Evolutionary conservation across 2,113 vertebrate species (phyloP).

Genomic region (Thymallus thymallus): DNA sequence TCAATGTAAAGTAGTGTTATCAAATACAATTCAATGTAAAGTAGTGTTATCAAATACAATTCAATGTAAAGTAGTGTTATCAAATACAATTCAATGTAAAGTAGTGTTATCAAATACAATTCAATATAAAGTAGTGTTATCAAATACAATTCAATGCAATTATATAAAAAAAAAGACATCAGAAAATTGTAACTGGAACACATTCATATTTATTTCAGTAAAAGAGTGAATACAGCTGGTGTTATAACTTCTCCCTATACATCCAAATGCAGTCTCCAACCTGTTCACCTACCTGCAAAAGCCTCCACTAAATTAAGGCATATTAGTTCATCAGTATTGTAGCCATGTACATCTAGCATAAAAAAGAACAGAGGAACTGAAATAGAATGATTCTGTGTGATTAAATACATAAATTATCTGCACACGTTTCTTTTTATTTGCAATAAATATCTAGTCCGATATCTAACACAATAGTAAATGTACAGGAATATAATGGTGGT

Average conservation of each 20-base stretch:
- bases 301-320: constrained; percentile 63
- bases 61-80: too few species aligned
- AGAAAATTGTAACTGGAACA: constrained; percentile 57
- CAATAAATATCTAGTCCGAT: constrained; percentile 72
- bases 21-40: too few species aligned
- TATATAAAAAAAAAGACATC: too few species aligned
- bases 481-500: constrained; percentile 57
- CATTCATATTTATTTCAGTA: constrained; percentile 74
- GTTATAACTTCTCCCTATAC: constrained; percentile 58
- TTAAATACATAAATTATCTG: constrained; percentile 39
- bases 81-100: too few species aligned
- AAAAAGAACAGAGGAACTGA: constrained; percentile 16
- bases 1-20: too few species aligned
- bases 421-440: constrained; percentile 38
- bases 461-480: constrained; percentile 66
- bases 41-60: too few species aligned
- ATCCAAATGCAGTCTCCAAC: constrained; percentile 50
- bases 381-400: constrained; percentile 39
- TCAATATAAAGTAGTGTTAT: too few species aligned
- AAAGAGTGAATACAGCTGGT: constrained; percentile 74
- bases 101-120: too few species aligned
- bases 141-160: too few species aligned
- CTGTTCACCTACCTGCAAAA: constrained; percentile 63
- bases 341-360: constrained; percentile 48
- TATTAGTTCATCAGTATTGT: constrained; percentile 70